A percentile compares a stretch with the other conserved stretches of the same genome.
Evolutionary conservation across 2,797 vertebrate species (phyloP).

Genomic region (Adrianichthys oophorus): DNA sequence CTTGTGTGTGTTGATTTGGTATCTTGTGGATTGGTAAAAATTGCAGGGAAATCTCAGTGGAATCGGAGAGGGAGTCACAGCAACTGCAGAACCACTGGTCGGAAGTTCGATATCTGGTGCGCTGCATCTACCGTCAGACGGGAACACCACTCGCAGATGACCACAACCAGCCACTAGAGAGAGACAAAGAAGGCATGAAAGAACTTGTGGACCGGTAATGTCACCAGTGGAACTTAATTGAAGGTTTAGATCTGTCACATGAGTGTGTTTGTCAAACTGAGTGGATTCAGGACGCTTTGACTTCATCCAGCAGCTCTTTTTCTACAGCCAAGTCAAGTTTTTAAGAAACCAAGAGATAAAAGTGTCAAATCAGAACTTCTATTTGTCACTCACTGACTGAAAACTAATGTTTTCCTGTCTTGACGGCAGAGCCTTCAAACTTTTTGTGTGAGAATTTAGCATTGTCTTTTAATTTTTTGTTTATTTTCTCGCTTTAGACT

Average conservation of each 20-base stretch:
- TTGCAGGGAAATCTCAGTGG: constrained; percentile 88
- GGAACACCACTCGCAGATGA: constrained; percentile 92
- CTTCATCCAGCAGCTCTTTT: no score
- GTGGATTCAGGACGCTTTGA: no score
- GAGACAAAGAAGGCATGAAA: constrained; percentile 94
- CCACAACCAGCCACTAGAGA: constrained; percentile 90
- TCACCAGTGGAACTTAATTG: background rate
- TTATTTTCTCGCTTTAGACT: constrained; percentile 74
- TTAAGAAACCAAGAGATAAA: no score
- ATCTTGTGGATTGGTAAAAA: background rate
- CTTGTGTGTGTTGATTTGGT: background rate
- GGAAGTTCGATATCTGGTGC: constrained; percentile 94
- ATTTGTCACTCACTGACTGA: no score
- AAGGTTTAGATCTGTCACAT: background rate
- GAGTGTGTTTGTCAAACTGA: constrained; percentile 20
- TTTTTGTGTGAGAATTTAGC: no score
- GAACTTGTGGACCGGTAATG: constrained; percentile 93
- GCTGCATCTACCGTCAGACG: constrained; percentile 95
- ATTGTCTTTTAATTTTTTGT: no score
- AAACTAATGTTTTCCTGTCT: no score
- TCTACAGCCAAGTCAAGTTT: no score
- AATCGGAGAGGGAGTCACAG: constrained; percentile 92
- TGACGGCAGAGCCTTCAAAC: no score
- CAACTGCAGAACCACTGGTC: constrained; percentile 98
- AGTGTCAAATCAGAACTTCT: no score